Evolutionary conservation across 2,888 invertebrate species (phyloP).

Genomic region (Nomada hirtipes): DNA sequence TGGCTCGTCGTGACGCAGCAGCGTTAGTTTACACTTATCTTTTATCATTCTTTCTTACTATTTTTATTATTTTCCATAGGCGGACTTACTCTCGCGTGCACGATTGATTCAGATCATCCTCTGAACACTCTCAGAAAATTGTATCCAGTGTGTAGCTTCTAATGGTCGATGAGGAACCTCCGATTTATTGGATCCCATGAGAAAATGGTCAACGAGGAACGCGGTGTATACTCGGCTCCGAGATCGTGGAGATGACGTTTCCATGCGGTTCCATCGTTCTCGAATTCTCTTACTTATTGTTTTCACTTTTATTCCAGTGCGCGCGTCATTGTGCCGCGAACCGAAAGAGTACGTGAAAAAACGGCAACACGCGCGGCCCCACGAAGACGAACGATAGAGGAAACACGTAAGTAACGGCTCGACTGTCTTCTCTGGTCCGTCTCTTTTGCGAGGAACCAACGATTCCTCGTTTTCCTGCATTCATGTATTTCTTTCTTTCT

Average conservation of each 20-base stretch:
- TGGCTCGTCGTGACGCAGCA: neutral
- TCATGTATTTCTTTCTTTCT: neutral
- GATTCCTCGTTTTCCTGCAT: neutral
- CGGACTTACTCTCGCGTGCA: slow-evolving; percentile 46
- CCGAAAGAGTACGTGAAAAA: slow-evolving; percentile 1
- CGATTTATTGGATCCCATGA: slow-evolving; percentile 70
- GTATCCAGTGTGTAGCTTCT: slow-evolving; percentile 60
- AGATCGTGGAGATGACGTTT: slow-evolving; percentile 34
- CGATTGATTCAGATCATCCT: slow-evolving; percentile 67
- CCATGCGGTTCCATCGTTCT: neutral
- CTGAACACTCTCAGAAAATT: slow-evolving; percentile 62
- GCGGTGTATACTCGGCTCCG: slow-evolving; percentile 57
- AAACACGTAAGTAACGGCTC: slow-evolving; percentile 19
- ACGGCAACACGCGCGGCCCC: slow-evolving; percentile 33
- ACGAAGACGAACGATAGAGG: slow-evolving; percentile 21
- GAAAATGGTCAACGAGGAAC: slow-evolving; percentile 71
- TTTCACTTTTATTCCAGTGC: neutral
- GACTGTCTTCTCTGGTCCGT: slow-evolving; percentile 22
- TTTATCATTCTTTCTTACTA: neutral
- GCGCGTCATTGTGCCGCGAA: neutral
- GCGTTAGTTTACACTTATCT: neutral
- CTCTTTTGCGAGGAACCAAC: slow-evolving; percentile 48
- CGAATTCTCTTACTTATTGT: too few species aligned
- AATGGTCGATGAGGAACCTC: slow-evolving; percentile 71
- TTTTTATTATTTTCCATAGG: neutral